A percentile compares a stretch with the other conserved stretches of the same genome.
Evolutionary conservation across 2,888 invertebrate genomes (phyloP).

Genomic region (Netelia melanura): DNA sequence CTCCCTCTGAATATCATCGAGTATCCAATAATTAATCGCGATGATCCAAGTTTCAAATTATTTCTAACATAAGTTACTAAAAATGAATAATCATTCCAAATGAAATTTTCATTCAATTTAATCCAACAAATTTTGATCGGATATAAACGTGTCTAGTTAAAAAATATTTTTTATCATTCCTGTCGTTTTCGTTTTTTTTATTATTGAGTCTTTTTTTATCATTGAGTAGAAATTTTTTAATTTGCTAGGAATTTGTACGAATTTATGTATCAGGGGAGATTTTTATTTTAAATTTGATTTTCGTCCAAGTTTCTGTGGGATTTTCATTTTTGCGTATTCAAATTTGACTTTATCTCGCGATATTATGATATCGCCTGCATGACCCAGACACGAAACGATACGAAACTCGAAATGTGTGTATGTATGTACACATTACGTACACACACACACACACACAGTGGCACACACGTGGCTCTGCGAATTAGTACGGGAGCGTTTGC

Average conservation of each 20-base stretch:
- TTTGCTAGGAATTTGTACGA: neutral
- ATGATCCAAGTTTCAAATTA: neutral
- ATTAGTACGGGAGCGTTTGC: constrained; percentile 79
- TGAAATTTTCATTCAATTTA: too few relatives aligned
- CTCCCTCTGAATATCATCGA: constrained; percentile 6
- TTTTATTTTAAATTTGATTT: neutral
- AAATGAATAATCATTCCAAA: too few relatives aligned
- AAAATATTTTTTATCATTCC: too few relatives aligned
- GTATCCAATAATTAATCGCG: neutral
- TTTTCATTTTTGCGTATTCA: neutral
- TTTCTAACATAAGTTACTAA: neutral
- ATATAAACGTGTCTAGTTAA: too few relatives aligned
- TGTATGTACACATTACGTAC: constrained; percentile 12
- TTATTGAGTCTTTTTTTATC: too few relatives aligned
- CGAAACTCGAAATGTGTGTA: constrained; percentile 10
- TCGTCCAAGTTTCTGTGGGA: neutral
- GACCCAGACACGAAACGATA: constrained; percentile 53
- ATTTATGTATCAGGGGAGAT: too few relatives aligned
- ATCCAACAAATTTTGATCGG: too few relatives aligned
- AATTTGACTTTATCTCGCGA: neutral
- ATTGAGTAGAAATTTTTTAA: neutral
- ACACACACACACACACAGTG: constrained; percentile 6
- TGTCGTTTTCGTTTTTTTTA: too few relatives aligned
- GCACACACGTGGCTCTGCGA: constrained; percentile 70
- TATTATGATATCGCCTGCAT: neutral